These are phyloP conservation scores for Trinorchestia longiramus DNA, from an alignment of 1,140 invertebrate species.

Conservation along the genomic window DNA sequence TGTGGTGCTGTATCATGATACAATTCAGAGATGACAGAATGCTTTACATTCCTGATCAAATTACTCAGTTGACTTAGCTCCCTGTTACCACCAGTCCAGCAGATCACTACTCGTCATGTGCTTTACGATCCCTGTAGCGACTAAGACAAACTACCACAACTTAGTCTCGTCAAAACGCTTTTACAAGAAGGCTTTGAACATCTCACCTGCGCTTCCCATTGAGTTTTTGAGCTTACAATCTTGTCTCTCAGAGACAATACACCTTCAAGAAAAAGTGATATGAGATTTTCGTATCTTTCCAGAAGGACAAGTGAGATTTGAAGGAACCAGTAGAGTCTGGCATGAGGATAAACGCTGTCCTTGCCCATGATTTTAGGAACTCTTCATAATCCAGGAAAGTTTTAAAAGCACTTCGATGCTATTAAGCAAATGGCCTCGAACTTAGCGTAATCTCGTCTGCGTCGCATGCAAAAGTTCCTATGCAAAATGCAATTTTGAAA, in stretches of 20 bases:
- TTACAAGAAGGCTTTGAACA: too few relatives aligned
- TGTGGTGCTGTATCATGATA: too few relatives aligned
- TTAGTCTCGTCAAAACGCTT: too few relatives aligned
- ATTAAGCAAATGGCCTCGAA: constrained; percentile 33
- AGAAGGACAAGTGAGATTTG: not conserved
- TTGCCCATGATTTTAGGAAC: not conserved
- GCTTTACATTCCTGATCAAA: too few relatives aligned
- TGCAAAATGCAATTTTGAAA: not conserved
- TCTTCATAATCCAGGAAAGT: not conserved
- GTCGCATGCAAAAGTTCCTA: not conserved
- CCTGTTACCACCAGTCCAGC: too few relatives aligned
- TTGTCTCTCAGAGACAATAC: not conserved
- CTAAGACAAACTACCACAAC: too few relatives aligned
- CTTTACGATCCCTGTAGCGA: too few relatives aligned
- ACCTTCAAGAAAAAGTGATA: not conserved
- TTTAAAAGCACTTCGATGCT: constrained; percentile 5
- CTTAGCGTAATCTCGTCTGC: not conserved
- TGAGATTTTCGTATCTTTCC: not conserved
- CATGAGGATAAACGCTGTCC: not conserved
- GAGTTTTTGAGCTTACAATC: not conserved
- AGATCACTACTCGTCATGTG: too few relatives aligned
- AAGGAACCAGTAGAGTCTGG: not conserved
- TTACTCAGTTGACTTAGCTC: too few relatives aligned
- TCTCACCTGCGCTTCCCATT: not conserved
- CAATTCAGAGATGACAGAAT: too few relatives aligned